Conservation (phyloP, 2,797 vertebrate species). For the Thaleichthys pacificus region DNA sequence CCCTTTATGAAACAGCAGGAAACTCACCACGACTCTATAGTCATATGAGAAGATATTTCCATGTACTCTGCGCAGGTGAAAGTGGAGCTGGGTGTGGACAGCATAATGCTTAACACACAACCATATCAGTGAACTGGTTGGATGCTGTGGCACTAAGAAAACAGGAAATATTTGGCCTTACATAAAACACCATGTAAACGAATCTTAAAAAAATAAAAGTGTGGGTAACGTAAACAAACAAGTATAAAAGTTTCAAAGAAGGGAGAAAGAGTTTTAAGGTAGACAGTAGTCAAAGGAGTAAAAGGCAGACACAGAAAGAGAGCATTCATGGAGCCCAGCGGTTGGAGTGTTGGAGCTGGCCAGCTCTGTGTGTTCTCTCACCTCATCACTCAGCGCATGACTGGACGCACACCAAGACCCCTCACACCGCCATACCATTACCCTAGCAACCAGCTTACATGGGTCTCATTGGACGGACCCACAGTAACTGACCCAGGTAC, state of each 20-base stretch:
- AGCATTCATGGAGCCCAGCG: constrained; percentile 47
- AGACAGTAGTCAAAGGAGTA: neutral
- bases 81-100: neutral
- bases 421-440: neutral
- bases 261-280: constrained; percentile 1
- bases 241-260: constrained; percentile 14
- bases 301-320: constrained; percentile 38
- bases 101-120: neutral
- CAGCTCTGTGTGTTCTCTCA: constrained; percentile 50
- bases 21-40: neutral
- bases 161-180: neutral
- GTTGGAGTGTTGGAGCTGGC: constrained; percentile 6
- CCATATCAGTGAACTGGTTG: neutral
- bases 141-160: neutral
- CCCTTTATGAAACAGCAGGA: neutral
- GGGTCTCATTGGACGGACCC: constrained; percentile 36
- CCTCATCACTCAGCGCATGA: constrained; percentile 67
- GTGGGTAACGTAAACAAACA: constrained; percentile 22
- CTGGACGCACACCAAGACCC: constrained; percentile 35
- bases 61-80: neutral
- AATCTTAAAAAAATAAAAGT: neutral
- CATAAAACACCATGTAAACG: neutral
- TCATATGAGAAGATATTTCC: neutral
- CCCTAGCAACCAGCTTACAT: constrained; percentile 36
- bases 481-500: constrained; percentile 56